Base-by-base conservation (phyloP, 2,888 invertebrate species). In the Ophioninae sp. region DNA sequence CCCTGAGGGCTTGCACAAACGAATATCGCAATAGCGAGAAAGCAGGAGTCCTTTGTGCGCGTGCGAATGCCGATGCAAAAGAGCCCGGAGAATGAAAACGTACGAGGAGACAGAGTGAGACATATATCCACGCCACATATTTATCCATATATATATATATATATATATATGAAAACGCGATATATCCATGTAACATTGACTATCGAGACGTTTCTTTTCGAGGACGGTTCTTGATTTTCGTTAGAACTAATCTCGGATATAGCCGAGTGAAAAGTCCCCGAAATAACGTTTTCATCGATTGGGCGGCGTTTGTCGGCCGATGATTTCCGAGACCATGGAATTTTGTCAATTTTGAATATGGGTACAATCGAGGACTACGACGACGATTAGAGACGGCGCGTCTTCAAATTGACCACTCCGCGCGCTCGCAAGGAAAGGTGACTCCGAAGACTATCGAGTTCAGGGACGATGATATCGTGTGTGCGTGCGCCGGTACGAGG, bases 1-100 rank as follows among this genome's bases (percentile, higher is more conserved):
- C 61, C 62, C 69, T 73, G 70, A 82, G 74, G 78, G 82, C 74
- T 82, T 79, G 73, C 57, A 56, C 73, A 68, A 73, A 82, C 78
- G 74, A 79, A 79, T 74, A 50, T 50, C 50, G 50, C 17, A 30
- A 37, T 50, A 73, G 69, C 57, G 79, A 79, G 74, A 82, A 83
- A 78, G 75, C 75, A 80, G 79, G 84, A 82, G 64, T 67, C 72
- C 57, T 76, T 68, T 76, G 68, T 83, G 72, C 50, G 62, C 79
- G 80, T 74, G 59, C 69, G 59, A 64, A 64, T 57, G 39, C 67
- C 72, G 67, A 81, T 72, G 73, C 61, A 61, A 50, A 56, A 59
- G 80, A 67, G 74, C 74, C 21, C 7, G 44, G 64, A 72, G 67
- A 79, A 79, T 78, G 69, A 69, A 82, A 82, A 74, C 73, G 82